Evolutionary conservation across 1,140 invertebrate species (phyloP).

Genomic region (Zaprionus tsacasi): DNA sequence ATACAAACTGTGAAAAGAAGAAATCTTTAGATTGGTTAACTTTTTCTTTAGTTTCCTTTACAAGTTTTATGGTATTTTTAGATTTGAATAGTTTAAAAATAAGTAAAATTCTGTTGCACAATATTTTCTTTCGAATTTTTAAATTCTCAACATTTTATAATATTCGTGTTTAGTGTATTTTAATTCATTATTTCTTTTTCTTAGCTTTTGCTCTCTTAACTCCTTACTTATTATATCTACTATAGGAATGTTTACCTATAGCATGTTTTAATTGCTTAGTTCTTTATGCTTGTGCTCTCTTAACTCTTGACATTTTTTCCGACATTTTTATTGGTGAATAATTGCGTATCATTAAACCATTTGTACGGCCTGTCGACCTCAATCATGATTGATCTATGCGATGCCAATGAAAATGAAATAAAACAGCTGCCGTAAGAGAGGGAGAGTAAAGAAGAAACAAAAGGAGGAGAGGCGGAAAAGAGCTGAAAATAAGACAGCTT

Average conservation of each 20-base stretch:
- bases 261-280: not conserved
- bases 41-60: too few relatives aligned
- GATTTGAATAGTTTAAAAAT: not conserved
- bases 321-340: conserved; percentile 81
- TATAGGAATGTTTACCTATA: not conserved
- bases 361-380: conserved; percentile 64
- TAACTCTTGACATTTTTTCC: conserved; percentile 70
- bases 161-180: too few relatives aligned
- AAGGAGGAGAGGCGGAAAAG: conserved; percentile 32
- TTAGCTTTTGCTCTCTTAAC: not conserved
- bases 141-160: not conserved
- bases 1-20: not conserved
- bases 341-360: conserved; percentile 79
- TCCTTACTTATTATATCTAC: not conserved
- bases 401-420: conserved; percentile 77
- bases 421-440: conserved; percentile 59
- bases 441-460: conserved; percentile 9
- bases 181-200: too few relatives aligned
- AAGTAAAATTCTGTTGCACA: not conserved
- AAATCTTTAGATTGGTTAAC: too few relatives aligned
- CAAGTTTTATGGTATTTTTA: too few relatives aligned
- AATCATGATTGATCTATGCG: conserved; percentile 75
- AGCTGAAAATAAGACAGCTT: conserved; percentile 53
- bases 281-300: conserved; percentile 16
- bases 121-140: too few relatives aligned